Evolutionary conservation across 2,113 vertebrate genomes (phyloP), one percentile per base, ranked within the genome.

Genomic region (Rhinoptilus africanus): DNA sequence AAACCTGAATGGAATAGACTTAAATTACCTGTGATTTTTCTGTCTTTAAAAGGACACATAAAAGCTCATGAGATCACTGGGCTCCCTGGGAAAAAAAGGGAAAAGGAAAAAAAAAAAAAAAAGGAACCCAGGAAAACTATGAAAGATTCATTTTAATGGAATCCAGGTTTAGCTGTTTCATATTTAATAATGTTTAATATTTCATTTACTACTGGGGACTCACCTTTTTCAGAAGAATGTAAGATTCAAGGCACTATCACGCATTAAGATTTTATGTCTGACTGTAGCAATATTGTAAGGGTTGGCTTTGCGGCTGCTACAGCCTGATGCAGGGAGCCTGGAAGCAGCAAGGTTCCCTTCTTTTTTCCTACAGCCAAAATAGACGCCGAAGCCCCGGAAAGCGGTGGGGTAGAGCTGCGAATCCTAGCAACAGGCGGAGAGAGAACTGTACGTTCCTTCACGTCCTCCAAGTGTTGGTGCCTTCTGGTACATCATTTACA

Each of bases 81-180:
- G 3, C 6, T 77, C 80, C 71, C 62, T 26, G 50, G 62, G 43
- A 6, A 56, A 67, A 53, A 59, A 43, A 37, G 10, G 5, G 13
- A 10, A 47, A n/a, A 15, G 6, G 12, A 10, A 41, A 57, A 26
- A 35, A 39, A 51, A 17, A 57, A 50, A 12, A 23, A 30, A 53
- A 43, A 9, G 35, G 39, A 39, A 9, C 35, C 60, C 56, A 72
- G 72, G 88, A 86, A 93, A 97, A 97, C 71, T 79, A 97, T 97
- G 93, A 97, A 98, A 98, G 89, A 96, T 98, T 97, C 89, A 97
- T 97, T 97, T 97, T 96, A 97, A 97, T 96, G 92, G 96, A 95
- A 96, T 91, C 93, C 91, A 97, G 96, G 96, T 97, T 97, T 96
- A 80, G 96, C 94, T 97, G 85, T 90, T 97, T 97, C 96, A 97